Evolutionary conservation across 2,888 invertebrate species (phyloP).

Genomic region (Acrobasis consociella): DNA sequence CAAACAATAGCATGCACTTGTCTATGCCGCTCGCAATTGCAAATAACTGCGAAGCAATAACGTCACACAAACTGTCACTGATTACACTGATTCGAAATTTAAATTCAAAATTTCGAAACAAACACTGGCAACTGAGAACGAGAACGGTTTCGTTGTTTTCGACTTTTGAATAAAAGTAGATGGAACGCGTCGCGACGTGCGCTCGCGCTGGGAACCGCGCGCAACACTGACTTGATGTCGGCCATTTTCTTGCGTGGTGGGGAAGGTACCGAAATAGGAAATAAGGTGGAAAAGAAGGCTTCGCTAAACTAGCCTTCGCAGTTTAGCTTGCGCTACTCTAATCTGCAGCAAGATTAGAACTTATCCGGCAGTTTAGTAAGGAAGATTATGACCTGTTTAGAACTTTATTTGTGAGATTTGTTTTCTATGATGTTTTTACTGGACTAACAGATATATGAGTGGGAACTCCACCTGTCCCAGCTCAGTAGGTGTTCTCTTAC

Average conservation of each 20-base stretch:
- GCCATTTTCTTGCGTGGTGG: slow-evolving; percentile 74
- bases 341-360: background rate
- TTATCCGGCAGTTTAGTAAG: background rate
- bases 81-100: slow-evolving; percentile 41
- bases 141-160: slow-evolving; percentile 42
- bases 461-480: too few relatives aligned
- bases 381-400: background rate
- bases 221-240: slow-evolving; percentile 63
- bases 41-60: slow-evolving; percentile 23
- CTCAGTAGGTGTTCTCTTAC: too few relatives aligned
- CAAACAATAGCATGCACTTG: slow-evolving; percentile 53
- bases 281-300: slow-evolving; percentile 67
- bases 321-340: slow-evolving; percentile 13
- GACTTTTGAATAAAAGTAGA: slow-evolving; percentile 39
- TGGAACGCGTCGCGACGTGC: slow-evolving; percentile 51
- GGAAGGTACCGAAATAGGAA: slow-evolving; percentile 65
- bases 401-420: background rate
- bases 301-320: slow-evolving; percentile 28
- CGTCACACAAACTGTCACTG: slow-evolving; percentile 47
- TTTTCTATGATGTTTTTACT: too few relatives aligned
- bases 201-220: slow-evolving; percentile 64
- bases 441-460: too few relatives aligned
- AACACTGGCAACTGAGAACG: slow-evolving; percentile 33
- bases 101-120: slow-evolving; percentile 41
- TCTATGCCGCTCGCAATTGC: slow-evolving; percentile 22